Base-by-base conservation (phyloP, 2,888 invertebrate species). In the Oligia fasciuncula region DNA sequence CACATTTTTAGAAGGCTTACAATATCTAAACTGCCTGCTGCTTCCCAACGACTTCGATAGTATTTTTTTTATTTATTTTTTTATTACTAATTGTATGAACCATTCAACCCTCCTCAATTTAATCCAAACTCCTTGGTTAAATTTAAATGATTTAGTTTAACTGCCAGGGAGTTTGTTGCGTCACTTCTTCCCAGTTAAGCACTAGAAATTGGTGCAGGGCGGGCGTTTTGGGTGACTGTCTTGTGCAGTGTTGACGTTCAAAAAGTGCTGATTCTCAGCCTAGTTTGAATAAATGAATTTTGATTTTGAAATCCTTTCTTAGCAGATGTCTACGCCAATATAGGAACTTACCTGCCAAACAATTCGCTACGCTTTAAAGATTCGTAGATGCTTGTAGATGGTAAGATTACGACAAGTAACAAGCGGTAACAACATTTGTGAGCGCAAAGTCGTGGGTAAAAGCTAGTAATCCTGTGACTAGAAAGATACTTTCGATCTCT, bases 401-500 rank as follows among this genome's bases (percentile, higher is more conserved):
- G 9, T 43, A n/a, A 46, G 66, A 62, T 80, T 54, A 67, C 17
- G 54, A 29, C 4, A 9, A 46, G 51, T 51, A 54, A 72, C 69
- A 69, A 69, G 29, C 69, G 14, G 23, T 70, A 54, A 23, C 14
- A 29, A 51, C 17, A 43, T 8, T 11, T 35, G 43, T 35, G 29
- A 49, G 43, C n/a, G 40, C n/a, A 29, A 85, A 85, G 57, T 66
- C 69, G 73, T 81, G 75, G 65, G 57, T 68, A 80, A 84, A 49
- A 81, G 75, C 46, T 67, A 60, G 73, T 66, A 66, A 62, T 77
- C 51, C 73, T 23, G 66, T n/a, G 49, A 74, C 66, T 72, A 69
- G 70, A 76, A 72, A 76, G 70, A 83, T 83, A 93, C 93, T 93
- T 92, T 93, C 93, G 89, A 91, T 93, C 90, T 93, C 91, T 83